Base-by-base conservation (phyloP, 2,888 invertebrate species). In the Celastrina argiolus region DNA sequence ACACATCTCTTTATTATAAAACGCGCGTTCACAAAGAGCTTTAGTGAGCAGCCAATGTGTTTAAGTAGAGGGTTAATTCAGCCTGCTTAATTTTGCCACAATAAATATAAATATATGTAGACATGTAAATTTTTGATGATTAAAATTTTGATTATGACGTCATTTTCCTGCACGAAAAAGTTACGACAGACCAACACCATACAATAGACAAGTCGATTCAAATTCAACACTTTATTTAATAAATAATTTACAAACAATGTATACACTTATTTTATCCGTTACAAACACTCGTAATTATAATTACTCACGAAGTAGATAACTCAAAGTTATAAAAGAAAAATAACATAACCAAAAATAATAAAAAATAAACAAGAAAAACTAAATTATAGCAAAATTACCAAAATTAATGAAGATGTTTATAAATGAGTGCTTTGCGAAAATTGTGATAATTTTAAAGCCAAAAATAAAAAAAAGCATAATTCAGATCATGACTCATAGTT, bases 141-240 rank as follows among this genome's bases (percentile, higher is more conserved):
- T n/a, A n/a, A n/a, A n/a, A n/a, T n/a, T n/a, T 42, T 22, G 1
- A 12, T 10, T 22, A 16, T 31, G 22, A 36, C 34, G 22, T 61
- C 26, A 56, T 58, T n/a, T 66, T 16, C 58, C 22, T 14, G 8
- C 16, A 45, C n/a, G 12, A 18, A 58, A 56, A 65, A 64, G 64
- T 63, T n/a, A 51, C 41, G 10, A 45, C 1, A 12, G 16, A 61
- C 31, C 45, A 51, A 16, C 28, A 67, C 63, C 66, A 31, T 58
- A 65, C 45, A 73, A 74, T 72, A 75, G 69, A 75, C 69, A 75
- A 75, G 69, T 71, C 72, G 39, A 51, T 70, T 71, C 58, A 74
- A 75, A 74, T 75, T 74, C 73, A 80, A 80, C 76, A 75, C 71
- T 80, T 82, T 81, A 80, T 79, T 80, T 69, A 74, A 75, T 71